Percentiles rank a stretch among this genome's conserved stretches.
phyloP scores from a whole-genome alignment of 2,797 vertebrate species.

The Dallia pectoralis region DNA sequence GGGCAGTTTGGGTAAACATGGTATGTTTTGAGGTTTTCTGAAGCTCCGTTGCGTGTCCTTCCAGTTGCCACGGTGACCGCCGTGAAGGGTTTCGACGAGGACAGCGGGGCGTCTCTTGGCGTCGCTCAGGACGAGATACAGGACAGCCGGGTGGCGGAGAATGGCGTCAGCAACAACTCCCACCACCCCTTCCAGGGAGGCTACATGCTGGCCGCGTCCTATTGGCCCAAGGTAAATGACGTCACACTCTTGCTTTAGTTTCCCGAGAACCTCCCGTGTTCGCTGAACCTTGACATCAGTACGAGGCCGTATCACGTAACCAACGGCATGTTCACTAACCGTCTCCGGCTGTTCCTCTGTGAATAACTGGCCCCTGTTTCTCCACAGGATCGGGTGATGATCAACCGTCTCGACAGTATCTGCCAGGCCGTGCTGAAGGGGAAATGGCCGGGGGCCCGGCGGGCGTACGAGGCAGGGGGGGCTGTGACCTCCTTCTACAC shows the following conservation, averaged over 20 bases:
- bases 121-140: conserved; percentile 91
- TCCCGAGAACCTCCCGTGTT: background rate
- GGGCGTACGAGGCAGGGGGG: conserved; percentile 83
- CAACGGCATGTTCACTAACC: too few relatives aligned
- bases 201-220: conserved; percentile 93
- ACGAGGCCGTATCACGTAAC: background rate
- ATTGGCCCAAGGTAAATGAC: conserved; percentile 93
- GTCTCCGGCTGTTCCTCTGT: too few relatives aligned
- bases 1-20: background rate
- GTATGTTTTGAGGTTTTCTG: background rate
- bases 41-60: conserved; percentile 13
- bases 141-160: conserved; percentile 87
- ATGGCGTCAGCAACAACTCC: conserved; percentile 81
- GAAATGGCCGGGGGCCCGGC: conserved; percentile 91
- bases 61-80: conserved; percentile 78
- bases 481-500: conserved; percentile 98
- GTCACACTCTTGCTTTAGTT: background rate
- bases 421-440: conserved; percentile 98
- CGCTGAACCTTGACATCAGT: too few relatives aligned
- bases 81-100: conserved; percentile 93
- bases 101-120: conserved; percentile 92
- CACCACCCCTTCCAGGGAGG: conserved; percentile 84
- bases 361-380: background rate
- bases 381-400: conserved; percentile 93
- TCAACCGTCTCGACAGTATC: conserved; percentile 96